Percentiles rank a stretch among this genome's conserved stretches.
Conservation (phyloP, 2,113 vertebrate species). For the Neotoma lepida region DNA sequence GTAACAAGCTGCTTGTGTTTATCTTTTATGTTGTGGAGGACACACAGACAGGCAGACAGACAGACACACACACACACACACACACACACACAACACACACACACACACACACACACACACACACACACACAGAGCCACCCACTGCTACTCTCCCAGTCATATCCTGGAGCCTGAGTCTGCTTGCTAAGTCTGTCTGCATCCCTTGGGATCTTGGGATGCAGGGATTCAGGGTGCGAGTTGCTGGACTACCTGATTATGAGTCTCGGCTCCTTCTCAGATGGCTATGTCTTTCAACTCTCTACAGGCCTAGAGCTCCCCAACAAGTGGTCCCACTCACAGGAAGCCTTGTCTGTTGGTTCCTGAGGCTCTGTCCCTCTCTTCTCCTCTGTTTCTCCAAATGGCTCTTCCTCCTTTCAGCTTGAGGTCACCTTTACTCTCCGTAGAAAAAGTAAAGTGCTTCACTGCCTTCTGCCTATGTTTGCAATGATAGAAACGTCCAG, state of each 20-base stretch:
- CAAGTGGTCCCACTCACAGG: not conserved
- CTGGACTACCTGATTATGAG: not conserved
- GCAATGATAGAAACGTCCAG: not conserved
- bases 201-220: not conserved
- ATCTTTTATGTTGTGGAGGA: not conserved
- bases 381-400: not conserved
- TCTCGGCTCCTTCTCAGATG: not conserved
- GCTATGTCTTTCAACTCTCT: not conserved
- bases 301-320: too few relatives aligned
- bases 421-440: too few relatives aligned
- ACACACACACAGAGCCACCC: not conserved
- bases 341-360: not conserved
- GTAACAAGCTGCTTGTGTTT: not conserved
- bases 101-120: too few relatives aligned
- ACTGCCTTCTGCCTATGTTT: not conserved
- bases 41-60: too few relatives aligned
- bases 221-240: not conserved
- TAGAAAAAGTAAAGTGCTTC: not conserved
- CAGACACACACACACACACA: not conserved
- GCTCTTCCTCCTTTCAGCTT: not conserved
- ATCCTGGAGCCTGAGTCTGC: not conserved
- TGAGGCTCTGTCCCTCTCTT: not conserved
- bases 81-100: not conserved
- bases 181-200: not conserved
- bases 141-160: not conserved